Evolutionary conservation across 1,140 invertebrate species (phyloP).

Genomic region (Listronotus bonariensis): DNA sequence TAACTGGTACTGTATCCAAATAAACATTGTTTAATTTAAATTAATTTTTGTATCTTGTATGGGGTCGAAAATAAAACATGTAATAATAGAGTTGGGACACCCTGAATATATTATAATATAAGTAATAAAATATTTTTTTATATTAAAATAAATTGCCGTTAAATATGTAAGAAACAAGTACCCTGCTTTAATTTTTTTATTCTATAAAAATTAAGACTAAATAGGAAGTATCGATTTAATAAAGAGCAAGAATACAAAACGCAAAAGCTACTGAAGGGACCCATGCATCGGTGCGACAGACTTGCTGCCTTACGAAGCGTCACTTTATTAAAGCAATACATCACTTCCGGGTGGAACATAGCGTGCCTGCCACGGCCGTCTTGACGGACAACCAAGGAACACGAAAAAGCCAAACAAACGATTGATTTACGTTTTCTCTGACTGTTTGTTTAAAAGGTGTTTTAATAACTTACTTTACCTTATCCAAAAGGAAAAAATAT

Average conservation of each 20-base stretch:
- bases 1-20: too few relatives aligned
- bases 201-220: too few relatives aligned
- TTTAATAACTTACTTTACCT: not conserved
- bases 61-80: too few relatives aligned
- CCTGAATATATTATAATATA: too few relatives aligned
- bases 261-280: not conserved
- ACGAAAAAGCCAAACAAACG: constrained; percentile 7
- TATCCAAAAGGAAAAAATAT: too few relatives aligned
- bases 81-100: too few relatives aligned
- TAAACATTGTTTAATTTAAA: too few relatives aligned
- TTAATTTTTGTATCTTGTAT: too few relatives aligned
- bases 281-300: constrained; percentile 1
- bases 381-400: constrained; percentile 17
- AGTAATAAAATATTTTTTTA: too few relatives aligned
- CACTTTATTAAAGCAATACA: constrained; percentile 33
- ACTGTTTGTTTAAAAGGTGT: not conserved
- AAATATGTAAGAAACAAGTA: too few relatives aligned
- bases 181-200: too few relatives aligned
- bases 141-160: too few relatives aligned
- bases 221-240: not conserved
- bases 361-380: constrained; percentile 4
- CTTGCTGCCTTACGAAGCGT: constrained; percentile 6
- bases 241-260: not conserved
- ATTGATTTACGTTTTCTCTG: constrained; percentile 17
- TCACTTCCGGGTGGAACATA: constrained; percentile 21